Conservation (phyloP, 2,113 vertebrate species). For the rat (Rattus norvegicus) region DNA sequence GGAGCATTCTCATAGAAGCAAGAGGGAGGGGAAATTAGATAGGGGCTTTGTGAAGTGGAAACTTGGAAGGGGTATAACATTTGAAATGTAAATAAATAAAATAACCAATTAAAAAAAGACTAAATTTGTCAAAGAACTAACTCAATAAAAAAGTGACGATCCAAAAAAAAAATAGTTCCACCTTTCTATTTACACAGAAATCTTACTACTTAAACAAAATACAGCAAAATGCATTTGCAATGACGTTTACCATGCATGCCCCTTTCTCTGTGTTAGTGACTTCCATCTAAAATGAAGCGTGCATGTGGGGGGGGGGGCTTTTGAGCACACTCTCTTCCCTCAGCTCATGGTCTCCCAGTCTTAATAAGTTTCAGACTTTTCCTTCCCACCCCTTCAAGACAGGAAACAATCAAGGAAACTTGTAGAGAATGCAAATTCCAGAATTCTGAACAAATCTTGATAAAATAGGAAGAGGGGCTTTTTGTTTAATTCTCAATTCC, state of each 20-base stretch:
- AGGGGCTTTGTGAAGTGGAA: too few species aligned
- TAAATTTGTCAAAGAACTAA: too few species aligned
- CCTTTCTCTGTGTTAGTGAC: not conserved
- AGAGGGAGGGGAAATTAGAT: too few species aligned
- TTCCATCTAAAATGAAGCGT: not conserved
- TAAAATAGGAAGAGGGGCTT: not conserved
- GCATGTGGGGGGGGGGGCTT: not conserved
- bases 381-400: not conserved
- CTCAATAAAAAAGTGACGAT: too few species aligned
- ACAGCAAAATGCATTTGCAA: not conserved
- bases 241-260: not conserved
- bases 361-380: not conserved
- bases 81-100: too few species aligned
- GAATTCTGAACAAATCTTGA: not conserved
- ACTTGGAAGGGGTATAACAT: too few species aligned
- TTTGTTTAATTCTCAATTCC: not conserved
- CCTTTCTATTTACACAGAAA: slow-evolving; percentile 1
- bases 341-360: not conserved
- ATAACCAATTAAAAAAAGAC: too few species aligned
- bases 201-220: slow-evolving; percentile 8
- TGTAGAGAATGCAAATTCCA: slow-evolving; percentile 27
- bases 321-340: not conserved
- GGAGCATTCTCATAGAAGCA: too few species aligned
- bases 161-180: not conserved
- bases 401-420: not conserved